Evolutionary conservation across 2,888 invertebrate species (phyloP), one percentile per base, ranked within the genome.

Genomic region (Macropis europaea): DNA sequence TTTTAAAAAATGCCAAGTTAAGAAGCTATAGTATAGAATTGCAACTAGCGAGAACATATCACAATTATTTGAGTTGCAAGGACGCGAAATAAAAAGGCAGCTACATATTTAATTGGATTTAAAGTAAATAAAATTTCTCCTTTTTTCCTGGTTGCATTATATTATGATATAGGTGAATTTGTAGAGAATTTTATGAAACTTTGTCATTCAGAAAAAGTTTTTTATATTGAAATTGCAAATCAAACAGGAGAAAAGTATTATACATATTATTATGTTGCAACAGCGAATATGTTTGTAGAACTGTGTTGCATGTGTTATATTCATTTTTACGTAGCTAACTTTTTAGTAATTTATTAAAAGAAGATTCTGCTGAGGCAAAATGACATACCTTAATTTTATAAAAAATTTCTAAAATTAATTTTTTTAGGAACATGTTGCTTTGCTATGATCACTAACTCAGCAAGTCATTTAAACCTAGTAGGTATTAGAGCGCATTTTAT

Each of bases 121-220:
- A 6, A 26, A 26, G n/a, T n/a, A 59, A 42, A 28, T 42, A 28
- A 50, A 24, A 53, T 2, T 47, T 15, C 36, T n/a, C n/a, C n/a
- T 30, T 24, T 26, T 28, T 48, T 60, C 40, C 7, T 3, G 22
- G n/a, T n/a, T n/a, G n/a, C n/a, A 53, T 43, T 40, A 60, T 15
- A 15, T 28, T 24, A 15, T 17, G 22, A 38, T 52, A n/a, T n/a
- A 9, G 24, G 5, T 43, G 11, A 32, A 57, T 26, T 26, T 13
- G 17, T 47, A 13, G 3, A n/a, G 9, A 19, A 30, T 22, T 50
- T 60, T 22, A 24, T 24, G 13, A 40, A 34, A 43, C 32, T 32
- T 17, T 38, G 2, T 43, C 13, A 34, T 19, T 6, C 7, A 13
- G 24, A 28, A 7, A 26, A n/a, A 43, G 19, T 45, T 45, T 26